Conservation (phyloP, 1,140 invertebrate species). For the Bombus confusus region DNA sequence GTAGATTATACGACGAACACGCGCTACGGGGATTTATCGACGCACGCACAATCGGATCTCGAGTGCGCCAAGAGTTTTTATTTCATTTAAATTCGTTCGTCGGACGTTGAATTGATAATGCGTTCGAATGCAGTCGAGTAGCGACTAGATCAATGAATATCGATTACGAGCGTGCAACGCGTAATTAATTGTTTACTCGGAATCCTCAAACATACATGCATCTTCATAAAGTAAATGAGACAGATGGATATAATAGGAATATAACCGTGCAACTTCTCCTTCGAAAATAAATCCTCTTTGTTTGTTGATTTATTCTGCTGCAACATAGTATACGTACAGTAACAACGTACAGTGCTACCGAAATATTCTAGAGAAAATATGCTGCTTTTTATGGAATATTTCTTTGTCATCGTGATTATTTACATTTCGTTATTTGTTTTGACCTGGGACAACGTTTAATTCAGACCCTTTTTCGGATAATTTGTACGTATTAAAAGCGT, state of each 20-base stretch:
- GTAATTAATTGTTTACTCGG: conserved; percentile 10
- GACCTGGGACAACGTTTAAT: not conserved
- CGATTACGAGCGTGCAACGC: not conserved
- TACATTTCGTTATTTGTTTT: not conserved
- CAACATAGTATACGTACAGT: too few relatives aligned
- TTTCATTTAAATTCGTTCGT: conserved; percentile 4
- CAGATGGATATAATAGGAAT: too few relatives aligned
- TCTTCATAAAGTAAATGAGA: not conserved
- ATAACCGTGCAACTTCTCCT: not conserved
- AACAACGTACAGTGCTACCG: too few relatives aligned
- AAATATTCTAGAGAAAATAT: not conserved
- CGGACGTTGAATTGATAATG: too few relatives aligned
- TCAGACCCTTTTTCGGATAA: not conserved
- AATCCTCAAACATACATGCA: not conserved
- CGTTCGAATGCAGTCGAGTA: too few relatives aligned
- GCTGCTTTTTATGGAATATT: not conserved
- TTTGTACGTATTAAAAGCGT: not conserved
- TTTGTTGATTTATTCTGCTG: too few relatives aligned
- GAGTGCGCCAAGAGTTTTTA: not conserved
- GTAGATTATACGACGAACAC: not conserved
- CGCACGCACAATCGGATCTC: not conserved
- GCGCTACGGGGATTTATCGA: not conserved
- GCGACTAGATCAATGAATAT: not conserved
- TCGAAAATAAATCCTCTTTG: not conserved
- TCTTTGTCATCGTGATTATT: not conserved